A percentile compares a stretch with the other conserved stretches of the same genome.
These are phyloP conservation scores for Osmerus mordax DNA, from an alignment of 2,113 vertebrate genomes.

Conservation along the genomic window DNA sequence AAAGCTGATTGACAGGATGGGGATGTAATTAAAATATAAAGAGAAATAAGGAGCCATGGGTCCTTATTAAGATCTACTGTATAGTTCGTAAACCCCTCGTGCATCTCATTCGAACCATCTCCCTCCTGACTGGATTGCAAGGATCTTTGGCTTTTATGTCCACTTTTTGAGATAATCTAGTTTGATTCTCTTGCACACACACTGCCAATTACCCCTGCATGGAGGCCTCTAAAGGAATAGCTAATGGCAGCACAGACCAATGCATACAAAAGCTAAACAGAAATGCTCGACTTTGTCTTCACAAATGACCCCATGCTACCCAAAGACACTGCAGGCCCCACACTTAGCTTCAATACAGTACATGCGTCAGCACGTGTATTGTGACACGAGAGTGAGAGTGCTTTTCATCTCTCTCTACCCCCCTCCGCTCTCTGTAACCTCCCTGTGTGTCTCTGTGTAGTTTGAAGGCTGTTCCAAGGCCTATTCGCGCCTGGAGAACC, in stretches of 20 bases:
- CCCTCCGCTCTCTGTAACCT: not conserved
- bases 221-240: conserved; percentile 52
- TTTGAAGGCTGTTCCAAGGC: conserved; percentile 97
- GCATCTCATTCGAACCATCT: conserved; percentile 14
- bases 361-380: not conserved
- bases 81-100: conserved; percentile 46
- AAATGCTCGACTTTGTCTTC: conserved; percentile 54
- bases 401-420: not conserved
- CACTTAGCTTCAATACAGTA: not conserved
- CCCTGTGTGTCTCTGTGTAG: conserved; percentile 67
- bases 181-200: conserved; percentile 54
- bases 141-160: conserved; percentile 41
- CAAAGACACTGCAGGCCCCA: conserved; percentile 41
- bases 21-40: conserved; percentile 61
- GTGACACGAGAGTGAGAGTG: not conserved
- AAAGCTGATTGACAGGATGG: conserved; percentile 63
- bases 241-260: conserved; percentile 56
- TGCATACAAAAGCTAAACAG: conserved; percentile 56
- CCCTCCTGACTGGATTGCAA: conserved; percentile 24
- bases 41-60: conserved; percentile 42
- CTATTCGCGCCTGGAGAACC: conserved; percentile 96
- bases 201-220: conserved; percentile 45
- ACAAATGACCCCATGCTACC: conserved; percentile 36
- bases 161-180: conserved; percentile 35
- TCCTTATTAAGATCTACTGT: conserved; percentile 57